Evolutionary conservation across 2,797 vertebrate genomes (phyloP).

Genomic region (Enteromius paludinosus): DNA sequence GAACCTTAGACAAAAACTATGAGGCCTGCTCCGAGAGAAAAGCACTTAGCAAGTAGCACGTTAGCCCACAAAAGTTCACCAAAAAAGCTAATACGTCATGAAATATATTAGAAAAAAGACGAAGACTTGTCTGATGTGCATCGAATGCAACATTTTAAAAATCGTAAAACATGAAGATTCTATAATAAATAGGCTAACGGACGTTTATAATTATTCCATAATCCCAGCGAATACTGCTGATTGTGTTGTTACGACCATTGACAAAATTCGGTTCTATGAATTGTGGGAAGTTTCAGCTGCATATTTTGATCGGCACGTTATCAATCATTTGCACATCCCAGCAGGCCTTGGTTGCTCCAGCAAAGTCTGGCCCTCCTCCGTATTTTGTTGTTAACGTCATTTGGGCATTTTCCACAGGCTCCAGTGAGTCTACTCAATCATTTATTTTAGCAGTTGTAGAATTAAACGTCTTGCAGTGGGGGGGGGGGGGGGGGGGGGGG

Average conservation of each 20-base stretch:
- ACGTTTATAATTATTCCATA: neutral
- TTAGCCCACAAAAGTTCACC: neutral
- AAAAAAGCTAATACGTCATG: neutral
- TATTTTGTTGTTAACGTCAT: slow-evolving; percentile 88
- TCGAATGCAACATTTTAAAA: neutral
- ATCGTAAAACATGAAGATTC: neutral
- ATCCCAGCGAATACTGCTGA: neutral
- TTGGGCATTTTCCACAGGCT: slow-evolving; percentile 86
- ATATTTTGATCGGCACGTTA: slow-evolving; percentile 64
- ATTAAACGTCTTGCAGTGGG: neutral
- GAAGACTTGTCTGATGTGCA: neutral
- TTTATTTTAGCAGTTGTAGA: slow-evolving; percentile 44
- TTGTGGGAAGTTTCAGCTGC: slow-evolving; percentile 33
- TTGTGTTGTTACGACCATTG: slow-evolving; percentile 1
- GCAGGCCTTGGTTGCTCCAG: slow-evolving; percentile 30
- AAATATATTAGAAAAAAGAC: neutral
- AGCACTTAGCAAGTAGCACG: neutral
- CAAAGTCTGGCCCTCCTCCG: slow-evolving; percentile 75
- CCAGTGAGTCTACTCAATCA: slow-evolving; percentile 84
- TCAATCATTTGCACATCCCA: slow-evolving; percentile 66
- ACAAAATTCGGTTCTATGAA: neutral
- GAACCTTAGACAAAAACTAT: neutral
- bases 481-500: no score
- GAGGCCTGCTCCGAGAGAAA: neutral
- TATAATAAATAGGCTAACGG: neutral